Conservation (phyloP, 1,140 invertebrate species). For the Ceratina australensis region DNA sequence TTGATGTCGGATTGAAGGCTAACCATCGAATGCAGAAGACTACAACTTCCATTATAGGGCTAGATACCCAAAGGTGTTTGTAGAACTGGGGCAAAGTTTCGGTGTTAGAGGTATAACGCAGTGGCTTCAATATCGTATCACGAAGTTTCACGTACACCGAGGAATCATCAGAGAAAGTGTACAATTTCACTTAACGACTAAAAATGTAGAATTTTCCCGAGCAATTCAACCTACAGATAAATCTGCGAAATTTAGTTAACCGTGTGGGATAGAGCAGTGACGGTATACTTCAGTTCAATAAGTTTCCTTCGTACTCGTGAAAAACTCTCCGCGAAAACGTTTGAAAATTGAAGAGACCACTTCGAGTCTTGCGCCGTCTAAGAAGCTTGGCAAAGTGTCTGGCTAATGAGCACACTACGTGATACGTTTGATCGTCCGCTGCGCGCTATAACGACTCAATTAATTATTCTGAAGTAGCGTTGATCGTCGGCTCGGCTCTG, state of each 20-base stretch:
- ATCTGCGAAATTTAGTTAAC: no score
- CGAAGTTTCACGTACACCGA: no score
- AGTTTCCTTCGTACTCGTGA: neutral
- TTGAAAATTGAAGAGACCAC: constrained; percentile 14
- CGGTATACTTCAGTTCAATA: neutral
- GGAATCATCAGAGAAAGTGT: no score
- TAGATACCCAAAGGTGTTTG: neutral
- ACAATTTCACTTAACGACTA: no score
- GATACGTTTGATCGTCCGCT: constrained; percentile 57
- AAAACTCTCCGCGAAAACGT: neutral
- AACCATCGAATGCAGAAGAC: neutral
- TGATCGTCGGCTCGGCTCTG: constrained; percentile 44
- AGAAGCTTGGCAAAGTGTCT: constrained; percentile 32
- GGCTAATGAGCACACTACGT: constrained; percentile 47
- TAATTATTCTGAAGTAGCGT: constrained; percentile 63
- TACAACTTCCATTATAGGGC: neutral
- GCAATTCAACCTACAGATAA: no score
- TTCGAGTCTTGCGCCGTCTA: neutral
- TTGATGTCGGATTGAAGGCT: neutral
- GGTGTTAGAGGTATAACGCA: no score
- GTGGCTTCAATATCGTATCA: neutral
- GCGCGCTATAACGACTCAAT: constrained; percentile 56
- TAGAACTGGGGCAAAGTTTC: neutral
- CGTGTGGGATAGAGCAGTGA: no score
- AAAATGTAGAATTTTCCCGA: no score